These are phyloP conservation scores for Ateles fusciceps DNA, from an alignment of 2,797 vertebrate genomes.

Conservation along the genomic window DNA sequence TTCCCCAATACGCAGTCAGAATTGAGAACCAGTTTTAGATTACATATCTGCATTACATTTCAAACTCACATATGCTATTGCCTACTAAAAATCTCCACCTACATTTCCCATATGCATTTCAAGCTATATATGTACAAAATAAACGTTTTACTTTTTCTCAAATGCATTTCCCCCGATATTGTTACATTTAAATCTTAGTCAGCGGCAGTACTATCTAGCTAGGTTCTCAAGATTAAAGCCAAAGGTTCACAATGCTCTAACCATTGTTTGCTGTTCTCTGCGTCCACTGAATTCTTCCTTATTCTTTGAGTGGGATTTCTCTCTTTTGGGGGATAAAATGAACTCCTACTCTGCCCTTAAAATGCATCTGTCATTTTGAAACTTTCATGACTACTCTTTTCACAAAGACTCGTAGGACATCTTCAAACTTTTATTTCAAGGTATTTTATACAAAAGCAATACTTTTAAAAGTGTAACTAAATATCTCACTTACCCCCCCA, in stretches of 20 bases:
- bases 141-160: not conserved
- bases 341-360: not conserved
- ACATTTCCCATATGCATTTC: not conserved
- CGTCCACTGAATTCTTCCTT: not conserved
- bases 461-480: not conserved
- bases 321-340: not conserved
- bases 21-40: not conserved
- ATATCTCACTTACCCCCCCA: not conserved
- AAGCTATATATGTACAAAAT: not conserved
- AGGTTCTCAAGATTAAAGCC: not conserved
- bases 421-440: not conserved
- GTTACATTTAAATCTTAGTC: not conserved
- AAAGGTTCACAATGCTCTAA: too few species aligned
- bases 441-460: not conserved
- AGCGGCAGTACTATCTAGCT: fast-evolving
- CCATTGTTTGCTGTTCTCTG: too few species aligned
- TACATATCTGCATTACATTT: not conserved
- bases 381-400: not conserved
- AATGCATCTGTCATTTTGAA: not conserved
- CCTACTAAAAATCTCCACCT: not conserved
- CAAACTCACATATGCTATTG: too few species aligned
- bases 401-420: not conserved
- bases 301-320: not conserved
- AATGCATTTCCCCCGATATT: not conserved
- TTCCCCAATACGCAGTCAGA: not conserved